Percentiles rank a stretch among this genome's conserved stretches.
Conservation (phyloP, 2,113 vertebrate species). For the Myotis lucifugus region DNA sequence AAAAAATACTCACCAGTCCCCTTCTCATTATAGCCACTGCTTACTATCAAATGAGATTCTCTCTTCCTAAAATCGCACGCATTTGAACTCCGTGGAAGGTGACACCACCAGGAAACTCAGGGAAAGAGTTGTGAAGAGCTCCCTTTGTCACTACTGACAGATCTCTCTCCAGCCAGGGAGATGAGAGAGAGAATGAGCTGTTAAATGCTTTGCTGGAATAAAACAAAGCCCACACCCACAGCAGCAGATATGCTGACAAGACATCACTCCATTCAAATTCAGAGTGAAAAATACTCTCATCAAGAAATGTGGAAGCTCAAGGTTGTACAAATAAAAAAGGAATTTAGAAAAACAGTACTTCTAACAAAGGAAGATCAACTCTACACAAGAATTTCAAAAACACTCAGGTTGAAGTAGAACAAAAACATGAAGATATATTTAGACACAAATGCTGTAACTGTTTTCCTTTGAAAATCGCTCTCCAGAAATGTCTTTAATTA, state of each 20-base stretch:
- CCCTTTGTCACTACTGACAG: not conserved
- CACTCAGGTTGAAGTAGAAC: constrained; percentile 35
- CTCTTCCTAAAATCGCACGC: constrained; percentile 3
- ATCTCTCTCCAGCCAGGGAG: constrained; percentile 6
- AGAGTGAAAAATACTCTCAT: constrained; percentile 18
- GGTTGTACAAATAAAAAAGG: not conserved
- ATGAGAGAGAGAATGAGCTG: not conserved
- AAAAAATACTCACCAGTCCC: not conserved
- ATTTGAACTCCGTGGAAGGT: constrained; percentile 33
- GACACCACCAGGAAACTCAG: not conserved
- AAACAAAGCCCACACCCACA: constrained; percentile 40
- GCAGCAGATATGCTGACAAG: constrained; percentile 19
- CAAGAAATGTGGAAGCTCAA: not conserved
- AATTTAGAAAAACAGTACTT: not conserved
- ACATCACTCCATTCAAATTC: constrained; percentile 5
- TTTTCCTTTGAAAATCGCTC: constrained; percentile 53
- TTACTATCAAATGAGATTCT: not conserved
- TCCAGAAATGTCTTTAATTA: constrained; percentile 39
- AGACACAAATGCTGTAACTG: not conserved
- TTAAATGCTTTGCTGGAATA: not conserved
- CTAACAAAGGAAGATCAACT: constrained; percentile 53
- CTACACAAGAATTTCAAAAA: not conserved
- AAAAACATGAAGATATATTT: constrained; percentile 55
- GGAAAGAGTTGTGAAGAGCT: constrained; percentile 14
- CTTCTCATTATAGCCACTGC: not conserved